Evolutionary conservation across 1,140 invertebrate species (phyloP).

Genomic region (Mamestra configurata): DNA sequence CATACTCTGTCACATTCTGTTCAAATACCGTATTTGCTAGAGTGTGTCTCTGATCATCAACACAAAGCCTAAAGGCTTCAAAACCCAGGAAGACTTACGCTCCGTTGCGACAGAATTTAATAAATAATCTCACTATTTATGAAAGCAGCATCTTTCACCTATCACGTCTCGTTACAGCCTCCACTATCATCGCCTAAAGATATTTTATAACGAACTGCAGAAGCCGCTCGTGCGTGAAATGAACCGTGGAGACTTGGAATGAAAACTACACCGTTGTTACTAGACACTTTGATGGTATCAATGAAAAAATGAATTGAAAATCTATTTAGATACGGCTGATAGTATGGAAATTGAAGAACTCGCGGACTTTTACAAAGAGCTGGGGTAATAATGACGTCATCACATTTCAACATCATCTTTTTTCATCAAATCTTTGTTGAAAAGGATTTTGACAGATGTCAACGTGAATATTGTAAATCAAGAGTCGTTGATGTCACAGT

Average conservation of each 20-base stretch:
- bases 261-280: slow-evolving; percentile 15
- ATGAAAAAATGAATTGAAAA: slow-evolving; percentile 28
- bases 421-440: no score
- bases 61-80: no score
- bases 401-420: no score
- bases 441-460: no score
- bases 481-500: no score
- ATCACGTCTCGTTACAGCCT: neutral
- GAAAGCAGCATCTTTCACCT: slow-evolving; percentile 21
- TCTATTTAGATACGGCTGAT: slow-evolving; percentile 2
- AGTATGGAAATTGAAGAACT: neutral
- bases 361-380: no score
- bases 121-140: no score
- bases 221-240: slow-evolving; percentile 22
- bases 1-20: neutral
- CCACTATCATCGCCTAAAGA: neutral
- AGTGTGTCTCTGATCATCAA: no score
- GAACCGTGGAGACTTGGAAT: neutral
- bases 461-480: no score
- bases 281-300: slow-evolving; percentile 1
- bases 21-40: no score
- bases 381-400: no score
- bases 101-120: neutral
- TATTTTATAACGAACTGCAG: slow-evolving; percentile 19
- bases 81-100: neutral